Conservation (phyloP, 2,113 vertebrate genomes). For the Orientallactaga bullata region DNA sequence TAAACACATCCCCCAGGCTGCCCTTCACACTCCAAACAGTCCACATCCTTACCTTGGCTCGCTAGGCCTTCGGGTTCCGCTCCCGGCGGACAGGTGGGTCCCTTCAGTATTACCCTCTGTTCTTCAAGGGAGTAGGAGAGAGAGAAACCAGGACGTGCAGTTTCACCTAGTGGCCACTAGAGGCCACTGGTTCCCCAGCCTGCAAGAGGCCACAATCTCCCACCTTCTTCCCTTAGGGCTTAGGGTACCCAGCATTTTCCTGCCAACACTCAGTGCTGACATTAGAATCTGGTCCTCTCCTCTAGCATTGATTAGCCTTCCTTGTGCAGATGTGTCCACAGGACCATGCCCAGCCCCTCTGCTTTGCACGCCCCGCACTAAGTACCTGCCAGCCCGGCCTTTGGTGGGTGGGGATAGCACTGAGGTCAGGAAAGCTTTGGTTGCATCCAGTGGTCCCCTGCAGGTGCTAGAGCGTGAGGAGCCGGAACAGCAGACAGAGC, state of each 20-base stretch:
- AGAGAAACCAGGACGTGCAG: background rate
- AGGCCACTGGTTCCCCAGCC: conserved; percentile 28
- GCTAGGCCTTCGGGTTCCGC: no score
- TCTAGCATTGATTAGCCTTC: background rate
- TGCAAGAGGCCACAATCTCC: background rate
- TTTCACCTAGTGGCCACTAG: conserved; percentile 61
- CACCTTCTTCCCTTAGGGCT: background rate
- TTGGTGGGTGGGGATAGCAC: background rate
- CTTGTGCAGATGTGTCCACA: background rate
- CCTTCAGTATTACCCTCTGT: background rate
- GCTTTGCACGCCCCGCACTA: conserved; percentile 73
- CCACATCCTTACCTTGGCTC: conserved; percentile 43
- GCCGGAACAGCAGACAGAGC: conserved; percentile 47
- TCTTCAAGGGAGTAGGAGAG: background rate
- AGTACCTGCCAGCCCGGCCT: conserved; percentile 18
- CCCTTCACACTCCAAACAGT: background rate
- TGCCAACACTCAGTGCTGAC: background rate
- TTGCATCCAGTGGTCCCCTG: background rate
- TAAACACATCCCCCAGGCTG: background rate
- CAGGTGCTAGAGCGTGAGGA: conserved; percentile 64
- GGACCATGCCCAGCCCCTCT: conserved; percentile 35
- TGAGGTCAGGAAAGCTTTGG: background rate
- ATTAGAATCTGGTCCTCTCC: background rate
- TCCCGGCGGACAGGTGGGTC: background rate
- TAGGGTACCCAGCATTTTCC: background rate